These are phyloP conservation scores for Sphenodon punctatus DNA, from an alignment of 2,797 vertebrate genomes.

Conservation along the genomic window DNA sequence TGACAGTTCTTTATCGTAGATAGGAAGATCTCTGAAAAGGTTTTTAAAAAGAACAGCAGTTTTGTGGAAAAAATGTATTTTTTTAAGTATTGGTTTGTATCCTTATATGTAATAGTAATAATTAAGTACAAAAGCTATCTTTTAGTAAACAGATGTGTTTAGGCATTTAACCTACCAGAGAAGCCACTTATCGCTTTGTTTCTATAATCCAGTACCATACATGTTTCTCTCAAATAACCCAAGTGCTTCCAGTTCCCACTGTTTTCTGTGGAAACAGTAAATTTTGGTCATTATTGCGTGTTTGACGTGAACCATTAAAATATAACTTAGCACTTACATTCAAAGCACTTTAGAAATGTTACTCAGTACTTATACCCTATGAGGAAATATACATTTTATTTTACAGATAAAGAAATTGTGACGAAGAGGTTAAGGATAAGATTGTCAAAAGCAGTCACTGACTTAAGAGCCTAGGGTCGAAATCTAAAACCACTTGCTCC, in stretches of 20 bases:
- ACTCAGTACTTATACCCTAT: conserved; percentile 15
- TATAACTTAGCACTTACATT: conserved; percentile 62
- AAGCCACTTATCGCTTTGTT: conserved; percentile 7
- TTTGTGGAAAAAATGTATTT: too few relatives aligned
- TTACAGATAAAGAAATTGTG: conserved; percentile 1
- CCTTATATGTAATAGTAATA: not conserved
- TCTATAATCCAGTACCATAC: not conserved
- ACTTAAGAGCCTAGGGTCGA: too few relatives aligned
- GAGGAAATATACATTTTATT: not conserved
- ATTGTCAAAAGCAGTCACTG: not conserved
- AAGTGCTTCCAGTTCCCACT: conserved; percentile 63
- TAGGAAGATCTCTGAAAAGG: not conserved
- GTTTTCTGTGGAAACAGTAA: conserved; percentile 64
- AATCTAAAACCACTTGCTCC: too few relatives aligned
- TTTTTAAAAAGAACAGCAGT: not conserved
- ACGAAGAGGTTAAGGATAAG: not conserved
- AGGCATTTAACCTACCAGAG: not conserved
- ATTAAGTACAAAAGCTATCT: conserved; percentile 46
- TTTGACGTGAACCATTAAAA: conserved; percentile 21
- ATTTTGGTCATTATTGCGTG: conserved; percentile 19
- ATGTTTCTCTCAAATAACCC: conserved; percentile 32
- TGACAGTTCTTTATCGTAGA: not conserved
- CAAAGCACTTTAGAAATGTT: conserved; percentile 67
- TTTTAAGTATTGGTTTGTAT: not conserved
- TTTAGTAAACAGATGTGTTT: conserved; percentile 23